These are phyloP conservation scores for Parthenolecanium corni DNA, from an alignment of 2,888 invertebrate genomes.

Conservation along the genomic window DNA sequence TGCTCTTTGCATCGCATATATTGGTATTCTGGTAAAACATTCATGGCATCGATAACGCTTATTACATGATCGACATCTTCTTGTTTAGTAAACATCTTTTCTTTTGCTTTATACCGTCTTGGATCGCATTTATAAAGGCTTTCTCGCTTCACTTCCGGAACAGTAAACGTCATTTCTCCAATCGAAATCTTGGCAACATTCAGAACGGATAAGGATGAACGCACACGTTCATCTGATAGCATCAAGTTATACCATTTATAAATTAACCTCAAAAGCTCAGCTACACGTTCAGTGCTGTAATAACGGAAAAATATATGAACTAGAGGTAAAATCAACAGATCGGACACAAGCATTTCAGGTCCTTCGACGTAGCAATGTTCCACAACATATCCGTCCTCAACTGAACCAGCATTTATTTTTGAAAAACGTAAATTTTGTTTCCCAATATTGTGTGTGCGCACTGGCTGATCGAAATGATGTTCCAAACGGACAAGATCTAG, in stretches of 20 bases:
- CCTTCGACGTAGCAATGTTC: slow-evolving; percentile 74
- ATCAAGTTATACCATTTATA: slow-evolving; percentile 48
- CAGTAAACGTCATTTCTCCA: slow-evolving; percentile 4
- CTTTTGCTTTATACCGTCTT: slow-evolving; percentile 60
- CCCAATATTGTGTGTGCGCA: slow-evolving; percentile 72
- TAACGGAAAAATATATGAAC: slow-evolving; percentile 49
- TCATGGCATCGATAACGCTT: slow-evolving; percentile 36
- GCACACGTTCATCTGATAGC: slow-evolving; percentile 9
- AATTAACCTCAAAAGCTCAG: slow-evolving; percentile 48
- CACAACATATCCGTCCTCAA: slow-evolving; percentile 36
- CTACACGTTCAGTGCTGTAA: slow-evolving; percentile 38
- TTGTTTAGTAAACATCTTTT: slow-evolving; percentile 63
- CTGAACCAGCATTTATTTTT: neutral
- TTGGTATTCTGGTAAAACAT: slow-evolving; percentile 39
- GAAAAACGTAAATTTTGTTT: slow-evolving; percentile 41
- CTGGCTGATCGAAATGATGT: slow-evolving; percentile 69
- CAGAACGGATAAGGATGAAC: slow-evolving; percentile 19
- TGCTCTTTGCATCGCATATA: slow-evolving; percentile 36
- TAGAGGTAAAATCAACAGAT: slow-evolving; percentile 64
- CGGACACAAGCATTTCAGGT: slow-evolving; percentile 66
- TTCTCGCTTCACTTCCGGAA: slow-evolving; percentile 47
- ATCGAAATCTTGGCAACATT: neutral
- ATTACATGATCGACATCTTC: slow-evolving; percentile 48
- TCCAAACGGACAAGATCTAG: slow-evolving; percentile 66
- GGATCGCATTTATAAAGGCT: slow-evolving; percentile 70